A percentile compares a stretch with the other conserved stretches of the same genome.
Conservation (phyloP, 2,888 invertebrate genomes). For the Cetonia aurata region DNA sequence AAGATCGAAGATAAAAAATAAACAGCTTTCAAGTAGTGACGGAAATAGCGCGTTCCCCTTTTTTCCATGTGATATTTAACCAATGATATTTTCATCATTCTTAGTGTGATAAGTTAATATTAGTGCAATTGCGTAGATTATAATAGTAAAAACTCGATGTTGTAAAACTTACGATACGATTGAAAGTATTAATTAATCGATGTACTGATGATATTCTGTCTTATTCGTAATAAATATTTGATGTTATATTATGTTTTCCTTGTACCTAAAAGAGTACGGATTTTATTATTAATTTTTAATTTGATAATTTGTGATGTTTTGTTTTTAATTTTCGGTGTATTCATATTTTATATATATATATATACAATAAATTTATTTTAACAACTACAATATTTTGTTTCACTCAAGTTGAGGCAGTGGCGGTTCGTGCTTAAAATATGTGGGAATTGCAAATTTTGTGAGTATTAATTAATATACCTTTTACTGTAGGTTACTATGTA, state of each 20-base stretch:
- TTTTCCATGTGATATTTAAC: constrained; percentile 36
- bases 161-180: not conserved
- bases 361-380: constrained; percentile 24
- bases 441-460: too few relatives aligned
- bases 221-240: constrained; percentile 11
- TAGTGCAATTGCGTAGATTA: constrained; percentile 17
- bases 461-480: too few relatives aligned
- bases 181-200: constrained; percentile 1
- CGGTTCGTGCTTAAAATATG: too few relatives aligned
- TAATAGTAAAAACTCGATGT: constrained; percentile 6
- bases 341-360: not conserved
- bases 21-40: not conserved
- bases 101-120: constrained; percentile 2
- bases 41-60: too few relatives aligned
- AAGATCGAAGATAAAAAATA: constrained; percentile 37
- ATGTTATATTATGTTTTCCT: constrained; percentile 12
- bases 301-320: not conserved
- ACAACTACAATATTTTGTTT: too few relatives aligned
- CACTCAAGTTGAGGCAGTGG: too few relatives aligned
- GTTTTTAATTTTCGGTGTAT: constrained; percentile 4
- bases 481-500: too few relatives aligned
- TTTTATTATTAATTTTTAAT: constrained; percentile 8
- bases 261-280: not conserved
- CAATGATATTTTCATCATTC: constrained; percentile 19
- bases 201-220: not conserved